A percentile compares a stretch with the other conserved stretches of the same genome.
These are phyloP conservation scores for Drosophila kanekoi DNA, from an alignment of 2,888 invertebrate genomes.

Conservation along the genomic window DNA sequence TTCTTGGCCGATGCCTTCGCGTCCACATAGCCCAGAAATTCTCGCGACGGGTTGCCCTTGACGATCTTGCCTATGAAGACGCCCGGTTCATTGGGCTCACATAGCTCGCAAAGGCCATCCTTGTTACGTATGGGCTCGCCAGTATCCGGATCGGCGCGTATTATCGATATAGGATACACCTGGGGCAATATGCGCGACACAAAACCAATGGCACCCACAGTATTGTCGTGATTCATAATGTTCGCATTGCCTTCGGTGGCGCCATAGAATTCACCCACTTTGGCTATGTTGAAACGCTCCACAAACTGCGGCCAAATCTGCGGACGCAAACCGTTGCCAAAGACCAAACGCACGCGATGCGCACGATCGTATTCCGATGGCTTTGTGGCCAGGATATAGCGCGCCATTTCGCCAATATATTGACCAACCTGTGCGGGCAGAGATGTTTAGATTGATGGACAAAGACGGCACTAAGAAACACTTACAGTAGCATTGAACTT, in stretches of 20 bases:
- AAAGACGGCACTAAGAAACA: background rate
- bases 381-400: slow-evolving; percentile 92
- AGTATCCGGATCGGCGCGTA: slow-evolving; percentile 93
- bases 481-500: slow-evolving; percentile 96
- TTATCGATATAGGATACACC: slow-evolving; percentile 96
- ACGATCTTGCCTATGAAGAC: slow-evolving; percentile 98
- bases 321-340: slow-evolving; percentile 96
- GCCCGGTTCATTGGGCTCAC: slow-evolving; percentile 93
- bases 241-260: slow-evolving; percentile 99
- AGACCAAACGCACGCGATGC: slow-evolving; percentile 91
- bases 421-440: slow-evolving; percentile 89
- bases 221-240: slow-evolving; percentile 96
- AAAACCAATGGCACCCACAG: slow-evolving; percentile 97
- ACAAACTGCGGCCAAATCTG: slow-evolving; percentile 96
- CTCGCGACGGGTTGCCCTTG: slow-evolving; percentile 93
- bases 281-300: slow-evolving; percentile 92
- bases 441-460: background rate
- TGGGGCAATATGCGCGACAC: slow-evolving; percentile 94
- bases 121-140: slow-evolving; percentile 95
- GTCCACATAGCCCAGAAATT: slow-evolving; percentile 98
- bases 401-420: slow-evolving; percentile 96
- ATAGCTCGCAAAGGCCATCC: slow-evolving; percentile 92
- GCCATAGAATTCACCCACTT: slow-evolving; percentile 97
- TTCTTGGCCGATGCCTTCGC: slow-evolving; percentile 96
- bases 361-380: slow-evolving; percentile 89